Evolutionary conservation across 2,888 invertebrate species (phyloP).

Genomic region (Nomada goodeniana): DNA sequence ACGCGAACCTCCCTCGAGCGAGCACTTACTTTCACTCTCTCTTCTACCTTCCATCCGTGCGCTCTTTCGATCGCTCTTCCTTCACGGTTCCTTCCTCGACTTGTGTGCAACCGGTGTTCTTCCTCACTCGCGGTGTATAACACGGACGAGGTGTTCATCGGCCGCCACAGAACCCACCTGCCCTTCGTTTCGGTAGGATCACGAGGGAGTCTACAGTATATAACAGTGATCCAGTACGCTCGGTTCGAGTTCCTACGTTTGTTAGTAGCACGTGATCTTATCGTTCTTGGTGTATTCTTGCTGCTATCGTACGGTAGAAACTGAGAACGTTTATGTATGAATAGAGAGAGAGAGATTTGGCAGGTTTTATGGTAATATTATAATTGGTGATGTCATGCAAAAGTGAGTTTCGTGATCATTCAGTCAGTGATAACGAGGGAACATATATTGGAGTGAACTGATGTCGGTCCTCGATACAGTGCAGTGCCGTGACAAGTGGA

Average conservation of each 20-base stretch:
- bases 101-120: slow-evolving; percentile 13
- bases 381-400: slow-evolving; percentile 2
- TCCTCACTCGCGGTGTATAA: slow-evolving; percentile 42
- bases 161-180: slow-evolving; percentile 72
- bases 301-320: too few species aligned
- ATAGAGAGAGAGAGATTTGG: not conserved
- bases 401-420: slow-evolving; percentile 39
- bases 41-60: slow-evolving; percentile 61
- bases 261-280: slow-evolving; percentile 4
- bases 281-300: not conserved
- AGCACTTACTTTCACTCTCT: slow-evolving; percentile 84
- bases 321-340: not conserved
- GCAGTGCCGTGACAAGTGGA: slow-evolving; percentile 71
- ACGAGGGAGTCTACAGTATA: not conserved
- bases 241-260: slow-evolving; percentile 7
- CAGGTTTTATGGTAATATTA: not conserved
- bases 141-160: slow-evolving; percentile 45
- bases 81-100: slow-evolving; percentile 26
- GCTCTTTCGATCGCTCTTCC: slow-evolving; percentile 42
- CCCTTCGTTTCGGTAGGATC: slow-evolving; percentile 65
- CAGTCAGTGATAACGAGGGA: slow-evolving; percentile 36
- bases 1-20: slow-evolving; percentile 84
- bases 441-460: slow-evolving; percentile 45
- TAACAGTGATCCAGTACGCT: not conserved
- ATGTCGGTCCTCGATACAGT: slow-evolving; percentile 62